Evolutionary conservation across 2,888 invertebrate genomes (phyloP).

Genomic region (Tholera decimalis): DNA sequence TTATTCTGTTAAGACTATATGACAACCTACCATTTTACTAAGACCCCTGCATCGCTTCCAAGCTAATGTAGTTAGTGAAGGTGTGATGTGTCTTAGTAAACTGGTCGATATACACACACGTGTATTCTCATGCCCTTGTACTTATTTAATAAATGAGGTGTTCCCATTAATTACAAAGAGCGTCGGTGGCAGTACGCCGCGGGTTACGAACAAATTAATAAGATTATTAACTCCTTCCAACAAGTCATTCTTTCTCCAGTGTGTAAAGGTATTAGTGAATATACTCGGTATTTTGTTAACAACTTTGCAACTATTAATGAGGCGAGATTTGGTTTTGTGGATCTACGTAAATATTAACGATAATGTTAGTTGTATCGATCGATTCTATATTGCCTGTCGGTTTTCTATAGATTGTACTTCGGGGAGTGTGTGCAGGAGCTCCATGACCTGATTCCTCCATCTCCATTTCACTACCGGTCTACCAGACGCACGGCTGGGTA

Average conservation of each 20-base stretch:
- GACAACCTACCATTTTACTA: conserved; percentile 71
- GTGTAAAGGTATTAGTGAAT: conserved; percentile 35
- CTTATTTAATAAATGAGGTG: conserved; percentile 91
- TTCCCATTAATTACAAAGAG: conserved; percentile 91
- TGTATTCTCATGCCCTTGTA: conserved; percentile 86
- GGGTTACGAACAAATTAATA: conserved; percentile 89
- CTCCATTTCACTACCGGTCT: too few relatives aligned
- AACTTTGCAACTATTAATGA: conserved; percentile 34
- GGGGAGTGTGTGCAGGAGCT: too few relatives aligned
- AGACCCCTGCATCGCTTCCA: conserved; percentile 66
- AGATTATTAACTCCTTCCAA: conserved; percentile 90
- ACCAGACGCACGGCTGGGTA: too few relatives aligned
- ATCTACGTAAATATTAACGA: background rate
- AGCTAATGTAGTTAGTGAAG: conserved; percentile 22
- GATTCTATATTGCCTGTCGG: background rate
- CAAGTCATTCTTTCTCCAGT: conserved; percentile 86
- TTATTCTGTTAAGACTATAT: conserved; percentile 85
- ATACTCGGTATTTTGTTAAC: conserved; percentile 8
- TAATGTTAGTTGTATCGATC: background rate
- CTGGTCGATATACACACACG: conserved; percentile 80
- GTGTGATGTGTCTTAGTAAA: conserved; percentile 71
- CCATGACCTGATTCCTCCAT: too few relatives aligned
- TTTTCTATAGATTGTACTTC: too few relatives aligned
- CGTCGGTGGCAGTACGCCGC: conserved; percentile 86
- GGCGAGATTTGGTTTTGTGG: background rate